Evolutionary conservation across 64 coral and sea anemone species (phyloP).

Genomic region (Orbicella faveolata): DNA sequence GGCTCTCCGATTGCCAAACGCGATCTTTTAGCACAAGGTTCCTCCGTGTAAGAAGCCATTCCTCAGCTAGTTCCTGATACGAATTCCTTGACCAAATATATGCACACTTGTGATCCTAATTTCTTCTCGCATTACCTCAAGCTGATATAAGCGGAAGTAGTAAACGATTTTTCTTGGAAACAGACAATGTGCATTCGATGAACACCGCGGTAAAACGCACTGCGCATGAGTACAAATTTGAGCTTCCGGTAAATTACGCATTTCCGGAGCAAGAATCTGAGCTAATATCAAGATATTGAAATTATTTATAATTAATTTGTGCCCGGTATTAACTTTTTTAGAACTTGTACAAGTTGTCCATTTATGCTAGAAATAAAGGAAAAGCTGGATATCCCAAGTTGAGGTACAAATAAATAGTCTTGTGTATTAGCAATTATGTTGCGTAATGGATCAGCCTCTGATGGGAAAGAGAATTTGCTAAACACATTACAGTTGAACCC

Average conservation of each 20-base stretch:
- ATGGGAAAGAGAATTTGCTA: too few relatives aligned
- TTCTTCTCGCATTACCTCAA: too few relatives aligned
- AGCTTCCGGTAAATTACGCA: too few relatives aligned
- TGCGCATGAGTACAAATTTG: too few relatives aligned
- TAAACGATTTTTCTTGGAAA: not conserved
- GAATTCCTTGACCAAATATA: not conserved
- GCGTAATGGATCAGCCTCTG: too few relatives aligned
- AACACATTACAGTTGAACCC: too few relatives aligned
- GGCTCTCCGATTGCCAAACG: not conserved
- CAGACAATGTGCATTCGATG: not conserved
- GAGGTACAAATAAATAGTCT: slow-evolving; percentile 37
- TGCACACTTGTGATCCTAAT: too few relatives aligned
- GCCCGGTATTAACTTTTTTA: slow-evolving; percentile 10
- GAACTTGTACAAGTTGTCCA: slow-evolving; percentile 89
- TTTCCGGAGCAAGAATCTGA: too few relatives aligned
- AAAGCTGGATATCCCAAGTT: slow-evolving; percentile 88
- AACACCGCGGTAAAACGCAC: too few relatives aligned
- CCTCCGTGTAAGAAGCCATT: not conserved
- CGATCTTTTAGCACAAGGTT: not conserved
- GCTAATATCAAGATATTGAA: too few relatives aligned
- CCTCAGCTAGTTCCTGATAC: not conserved
- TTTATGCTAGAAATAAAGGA: slow-evolving; percentile 91
- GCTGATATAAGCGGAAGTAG: not conserved
- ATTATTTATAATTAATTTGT: not conserved
- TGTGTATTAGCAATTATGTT: not conserved